These are phyloP conservation scores for Drosophila arawakana DNA, from an alignment of 1,140 invertebrate genomes.

Conservation along the genomic window DNA sequence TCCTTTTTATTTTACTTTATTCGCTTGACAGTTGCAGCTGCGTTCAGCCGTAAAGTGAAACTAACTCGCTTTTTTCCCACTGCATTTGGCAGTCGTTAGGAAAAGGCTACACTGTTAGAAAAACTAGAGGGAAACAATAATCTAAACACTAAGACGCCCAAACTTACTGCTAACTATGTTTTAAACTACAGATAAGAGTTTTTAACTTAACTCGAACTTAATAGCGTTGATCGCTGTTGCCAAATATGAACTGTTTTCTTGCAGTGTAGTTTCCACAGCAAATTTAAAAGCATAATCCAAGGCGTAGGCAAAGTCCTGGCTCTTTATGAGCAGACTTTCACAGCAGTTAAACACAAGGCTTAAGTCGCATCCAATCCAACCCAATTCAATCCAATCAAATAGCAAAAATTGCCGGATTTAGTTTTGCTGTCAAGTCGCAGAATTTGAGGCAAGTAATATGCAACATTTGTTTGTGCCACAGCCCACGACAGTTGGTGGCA, in stretches of 20 bases:
- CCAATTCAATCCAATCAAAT: constrained; percentile 46
- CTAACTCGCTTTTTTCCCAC: not conserved
- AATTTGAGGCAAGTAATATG: constrained; percentile 45
- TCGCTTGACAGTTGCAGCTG: constrained; percentile 51
- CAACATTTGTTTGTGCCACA: constrained; percentile 25
- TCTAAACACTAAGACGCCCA: too few species aligned
- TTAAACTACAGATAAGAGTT: too few species aligned
- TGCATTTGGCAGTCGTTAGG: not conserved
- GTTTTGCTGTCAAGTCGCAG: constrained; percentile 23
- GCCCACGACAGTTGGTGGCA: constrained; percentile 11
- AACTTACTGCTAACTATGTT: too few species aligned
- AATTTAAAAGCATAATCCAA: not conserved
- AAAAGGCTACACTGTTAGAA: not conserved
- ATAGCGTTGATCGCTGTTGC: too few species aligned
- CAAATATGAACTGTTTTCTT: too few species aligned
- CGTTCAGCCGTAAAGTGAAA: constrained; percentile 28
- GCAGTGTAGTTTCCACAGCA: too few species aligned
- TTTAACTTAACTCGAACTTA: too few species aligned
- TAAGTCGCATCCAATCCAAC: constrained; percentile 23
- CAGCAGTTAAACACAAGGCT: constrained; percentile 8
- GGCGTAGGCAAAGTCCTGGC: not conserved
- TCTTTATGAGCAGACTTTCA: not conserved
- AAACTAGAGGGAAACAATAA: too few species aligned
- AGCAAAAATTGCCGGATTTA: constrained; percentile 52
- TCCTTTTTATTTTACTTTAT: constrained; percentile 6